phyloP scores from a whole-genome alignment of 2,888 invertebrate species.

The Silvanus unidentatus region DNA sequence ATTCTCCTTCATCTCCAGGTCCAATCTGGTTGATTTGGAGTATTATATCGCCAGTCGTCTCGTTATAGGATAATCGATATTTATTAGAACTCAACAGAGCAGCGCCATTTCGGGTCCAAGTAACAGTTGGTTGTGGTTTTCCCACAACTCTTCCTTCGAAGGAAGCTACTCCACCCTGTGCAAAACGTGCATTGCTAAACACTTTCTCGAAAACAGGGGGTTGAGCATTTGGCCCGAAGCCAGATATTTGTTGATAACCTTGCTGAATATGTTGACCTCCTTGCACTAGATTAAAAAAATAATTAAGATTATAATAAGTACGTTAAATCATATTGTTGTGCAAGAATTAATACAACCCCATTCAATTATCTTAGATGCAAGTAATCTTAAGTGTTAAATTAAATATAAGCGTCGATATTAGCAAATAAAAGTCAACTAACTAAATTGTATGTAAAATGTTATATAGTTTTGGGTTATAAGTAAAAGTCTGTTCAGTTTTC shows the following conservation, averaged over 20 bases:
- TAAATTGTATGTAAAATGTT: neutral
- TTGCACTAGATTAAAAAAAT: conserved; percentile 27
- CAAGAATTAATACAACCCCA: too few relatives aligned
- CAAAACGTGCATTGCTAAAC: conserved; percentile 89
- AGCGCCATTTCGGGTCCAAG: conserved; percentile 84
- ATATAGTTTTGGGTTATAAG: too few relatives aligned
- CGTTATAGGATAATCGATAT: conserved; percentile 86
- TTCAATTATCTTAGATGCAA: too few relatives aligned
- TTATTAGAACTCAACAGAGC: conserved; percentile 79
- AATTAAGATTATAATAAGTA: neutral
- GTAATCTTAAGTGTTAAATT: too few relatives aligned
- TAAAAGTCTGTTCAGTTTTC: too few relatives aligned
- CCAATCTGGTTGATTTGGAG: conserved; percentile 91
- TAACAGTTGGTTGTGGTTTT: conserved; percentile 85
- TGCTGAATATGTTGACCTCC: conserved; percentile 52
- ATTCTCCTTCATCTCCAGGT: conserved; percentile 94
- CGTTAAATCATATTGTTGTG: neutral
- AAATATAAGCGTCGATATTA: too few relatives aligned
- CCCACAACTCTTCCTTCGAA: conserved; percentile 90
- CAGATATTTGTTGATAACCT: conserved; percentile 43
- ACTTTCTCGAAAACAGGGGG: conserved; percentile 95
- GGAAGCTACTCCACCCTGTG: conserved; percentile 88
- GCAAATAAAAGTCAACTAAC: neutral
- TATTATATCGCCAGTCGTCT: conserved; percentile 71
- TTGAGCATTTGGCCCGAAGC: conserved; percentile 68